Percentiles rank a stretch among this genome's conserved stretches.
Conservation (phyloP, 2,797 vertebrate species). For the Menidia menidia region DNA sequence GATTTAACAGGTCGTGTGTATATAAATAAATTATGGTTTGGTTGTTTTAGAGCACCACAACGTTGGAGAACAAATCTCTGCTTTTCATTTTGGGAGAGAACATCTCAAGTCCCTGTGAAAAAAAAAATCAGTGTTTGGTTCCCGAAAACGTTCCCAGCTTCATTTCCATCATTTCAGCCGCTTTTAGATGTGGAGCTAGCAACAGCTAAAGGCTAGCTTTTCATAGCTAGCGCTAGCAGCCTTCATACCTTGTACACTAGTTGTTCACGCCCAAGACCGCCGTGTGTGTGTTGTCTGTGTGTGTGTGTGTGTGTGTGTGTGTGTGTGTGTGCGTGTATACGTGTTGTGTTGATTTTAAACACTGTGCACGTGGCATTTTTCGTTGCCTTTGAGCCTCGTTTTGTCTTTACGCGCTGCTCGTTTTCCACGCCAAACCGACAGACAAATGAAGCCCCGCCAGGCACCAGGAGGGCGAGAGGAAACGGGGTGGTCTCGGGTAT, state of each 20-base stretch:
- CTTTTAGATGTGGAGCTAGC: constrained; percentile 47
- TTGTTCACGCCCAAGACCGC: constrained; percentile 71
- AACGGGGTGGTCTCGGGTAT: constrained; percentile 55
- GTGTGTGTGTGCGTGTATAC: constrained; percentile 8
- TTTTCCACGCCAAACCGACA: constrained; percentile 2
- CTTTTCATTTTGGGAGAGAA: background rate
- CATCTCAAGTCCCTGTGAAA: background rate
- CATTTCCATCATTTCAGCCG: constrained; percentile 12
- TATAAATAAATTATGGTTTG: constrained; percentile 29
- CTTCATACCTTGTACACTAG: constrained; percentile 36
- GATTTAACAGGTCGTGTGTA: constrained; percentile 36
- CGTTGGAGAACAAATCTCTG: background rate
- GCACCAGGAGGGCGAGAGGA: constrained; percentile 18
- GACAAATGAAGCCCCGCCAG: constrained; percentile 9
- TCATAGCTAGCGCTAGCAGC: constrained; percentile 57
- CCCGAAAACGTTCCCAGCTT: background rate
- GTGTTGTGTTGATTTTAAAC: constrained; percentile 56
- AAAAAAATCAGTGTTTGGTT: background rate
- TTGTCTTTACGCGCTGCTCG: background rate
- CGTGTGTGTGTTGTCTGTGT: constrained; percentile 2
- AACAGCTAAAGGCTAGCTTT: constrained; percentile 59
- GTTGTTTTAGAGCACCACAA: constrained; percentile 25
- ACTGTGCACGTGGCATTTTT: constrained; percentile 71
- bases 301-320: constrained; percentile 6
- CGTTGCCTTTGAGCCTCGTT: constrained; percentile 9